phyloP scores from a whole-genome alignment of 1,140 invertebrate species.

The Papilio xuthus region DNA sequence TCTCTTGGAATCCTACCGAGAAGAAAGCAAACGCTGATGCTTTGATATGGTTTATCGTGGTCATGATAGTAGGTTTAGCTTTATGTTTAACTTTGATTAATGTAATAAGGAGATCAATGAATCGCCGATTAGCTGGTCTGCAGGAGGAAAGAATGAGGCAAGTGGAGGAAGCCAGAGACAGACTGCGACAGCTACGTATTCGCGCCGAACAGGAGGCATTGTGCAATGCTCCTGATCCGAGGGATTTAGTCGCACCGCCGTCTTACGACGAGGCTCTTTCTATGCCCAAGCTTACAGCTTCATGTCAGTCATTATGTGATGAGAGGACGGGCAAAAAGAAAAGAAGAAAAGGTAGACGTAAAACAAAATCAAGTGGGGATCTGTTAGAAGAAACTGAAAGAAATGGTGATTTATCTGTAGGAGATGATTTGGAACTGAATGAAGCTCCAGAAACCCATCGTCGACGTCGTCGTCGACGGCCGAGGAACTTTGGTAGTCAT shows the following conservation, averaged over 20 bases:
- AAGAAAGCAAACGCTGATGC: conserved; percentile 73
- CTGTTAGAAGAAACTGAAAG: conserved; percentile 75
- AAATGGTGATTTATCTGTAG: conserved; percentile 61
- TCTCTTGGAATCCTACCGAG: conserved; percentile 81
- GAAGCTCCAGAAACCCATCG: conserved; percentile 53
- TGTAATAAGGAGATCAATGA: conserved; percentile 82
- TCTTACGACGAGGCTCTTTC: conserved; percentile 88
- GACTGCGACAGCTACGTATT: conserved; percentile 81
- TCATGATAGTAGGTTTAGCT: conserved; percentile 80
- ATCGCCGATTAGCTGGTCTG: conserved; percentile 80
- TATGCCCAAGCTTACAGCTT: conserved; percentile 84
- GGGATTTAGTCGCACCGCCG: conserved; percentile 85
- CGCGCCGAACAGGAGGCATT: conserved; percentile 82
- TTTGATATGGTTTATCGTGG: conserved; percentile 84
- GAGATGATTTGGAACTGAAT: conserved; percentile 62
- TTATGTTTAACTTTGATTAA: conserved; percentile 77
- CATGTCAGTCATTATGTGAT: conserved; percentile 83
- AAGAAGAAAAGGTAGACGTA: conserved; percentile 75
- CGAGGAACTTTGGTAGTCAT: conserved; percentile 69
- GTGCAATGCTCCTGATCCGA: conserved; percentile 83
- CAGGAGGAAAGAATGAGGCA: conserved; percentile 84
- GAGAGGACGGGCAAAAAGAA: conserved; percentile 76
- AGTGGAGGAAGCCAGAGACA: conserved; percentile 80
- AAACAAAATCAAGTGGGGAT: conserved; percentile 80
- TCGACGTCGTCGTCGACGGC: conserved; percentile 63